A percentile compares a stretch with the other conserved stretches of the same genome.
These are phyloP conservation scores for Brachyptera putata DNA, from an alignment of 2,888 invertebrate species.

Conservation along the genomic window DNA sequence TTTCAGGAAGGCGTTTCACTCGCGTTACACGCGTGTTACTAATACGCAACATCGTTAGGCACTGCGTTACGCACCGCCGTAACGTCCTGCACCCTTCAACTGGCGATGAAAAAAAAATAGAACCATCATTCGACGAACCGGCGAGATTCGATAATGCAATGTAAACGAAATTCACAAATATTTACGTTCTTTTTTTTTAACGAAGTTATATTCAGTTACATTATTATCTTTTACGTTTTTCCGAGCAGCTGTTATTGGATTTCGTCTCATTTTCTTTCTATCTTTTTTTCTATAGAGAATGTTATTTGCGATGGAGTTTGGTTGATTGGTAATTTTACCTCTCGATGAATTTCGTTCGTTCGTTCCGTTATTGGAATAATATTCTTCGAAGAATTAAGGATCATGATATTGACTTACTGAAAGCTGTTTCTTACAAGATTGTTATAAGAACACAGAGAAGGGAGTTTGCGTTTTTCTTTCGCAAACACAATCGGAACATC, in stretches of 20 bases:
- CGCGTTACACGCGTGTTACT: background rate
- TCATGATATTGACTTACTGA: background rate
- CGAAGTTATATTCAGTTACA: background rate
- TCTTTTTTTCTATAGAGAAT: background rate
- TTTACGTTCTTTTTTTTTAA: background rate
- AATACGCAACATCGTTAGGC: background rate
- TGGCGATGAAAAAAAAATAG: too few species aligned
- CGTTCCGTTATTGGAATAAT: slow-evolving; percentile 1
- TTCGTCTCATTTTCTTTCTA: background rate
- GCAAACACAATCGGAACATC: too few species aligned
- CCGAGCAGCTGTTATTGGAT: background rate
- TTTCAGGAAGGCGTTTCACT: too few species aligned
- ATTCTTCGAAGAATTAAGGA: background rate
- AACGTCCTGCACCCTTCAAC: too few species aligned
- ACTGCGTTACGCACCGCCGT: too few species aligned
- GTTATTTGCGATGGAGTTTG: background rate
- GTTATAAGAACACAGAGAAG: too few species aligned
- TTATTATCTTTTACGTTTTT: background rate
- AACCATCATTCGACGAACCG: too few species aligned
- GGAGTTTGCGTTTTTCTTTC: too few species aligned
- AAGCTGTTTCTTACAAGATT: too few species aligned
- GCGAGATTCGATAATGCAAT: slow-evolving; percentile 4
- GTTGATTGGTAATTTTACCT: slow-evolving; percentile 15
- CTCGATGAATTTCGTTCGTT: background rate
- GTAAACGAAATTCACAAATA: background rate